A percentile compares a stretch with the other conserved stretches of the same genome.
Conservation (phyloP, 2,113 vertebrate species). For the Psittacula cyanocephala region DNA sequence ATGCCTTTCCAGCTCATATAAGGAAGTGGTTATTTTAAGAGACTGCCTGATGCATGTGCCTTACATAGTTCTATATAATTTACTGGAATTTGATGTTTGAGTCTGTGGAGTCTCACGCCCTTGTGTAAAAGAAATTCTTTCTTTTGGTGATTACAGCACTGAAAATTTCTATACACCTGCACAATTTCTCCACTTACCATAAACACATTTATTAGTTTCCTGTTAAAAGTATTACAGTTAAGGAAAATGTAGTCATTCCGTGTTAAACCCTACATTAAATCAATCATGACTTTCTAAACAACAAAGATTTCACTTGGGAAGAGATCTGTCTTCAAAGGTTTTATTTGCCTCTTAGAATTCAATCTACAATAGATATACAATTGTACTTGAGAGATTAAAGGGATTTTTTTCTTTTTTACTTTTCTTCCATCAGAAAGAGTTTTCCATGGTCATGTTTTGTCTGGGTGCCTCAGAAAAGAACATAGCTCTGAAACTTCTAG, state of each 20-base stretch:
- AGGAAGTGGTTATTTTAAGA: conserved; percentile 18
- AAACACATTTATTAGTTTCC: neutral
- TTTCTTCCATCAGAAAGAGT: neutral
- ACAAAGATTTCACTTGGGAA: neutral
- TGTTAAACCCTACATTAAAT: conserved; percentile 3
- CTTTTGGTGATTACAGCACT: neutral
- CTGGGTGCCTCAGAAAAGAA: neutral
- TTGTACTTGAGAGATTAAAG: neutral
- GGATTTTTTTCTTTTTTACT: neutral
- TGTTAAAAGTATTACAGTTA: neutral
- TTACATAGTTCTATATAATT: conserved; percentile 6
- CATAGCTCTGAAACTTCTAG: neutral
- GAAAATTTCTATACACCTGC: neutral
- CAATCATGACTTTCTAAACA: neutral
- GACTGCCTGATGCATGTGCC: neutral
- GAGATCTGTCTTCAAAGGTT: neutral
- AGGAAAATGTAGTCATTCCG: neutral
- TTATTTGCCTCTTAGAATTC: neutral
- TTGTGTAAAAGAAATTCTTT: neutral
- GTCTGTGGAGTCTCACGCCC: neutral
- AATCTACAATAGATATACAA: neutral
- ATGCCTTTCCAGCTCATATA: neutral
- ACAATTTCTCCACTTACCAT: neutral
- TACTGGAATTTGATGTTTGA: neutral
- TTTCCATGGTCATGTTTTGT: neutral